Base-by-base conservation (phyloP, 2,113 vertebrate genomes). In the Gadus chalcogrammus region DNA sequence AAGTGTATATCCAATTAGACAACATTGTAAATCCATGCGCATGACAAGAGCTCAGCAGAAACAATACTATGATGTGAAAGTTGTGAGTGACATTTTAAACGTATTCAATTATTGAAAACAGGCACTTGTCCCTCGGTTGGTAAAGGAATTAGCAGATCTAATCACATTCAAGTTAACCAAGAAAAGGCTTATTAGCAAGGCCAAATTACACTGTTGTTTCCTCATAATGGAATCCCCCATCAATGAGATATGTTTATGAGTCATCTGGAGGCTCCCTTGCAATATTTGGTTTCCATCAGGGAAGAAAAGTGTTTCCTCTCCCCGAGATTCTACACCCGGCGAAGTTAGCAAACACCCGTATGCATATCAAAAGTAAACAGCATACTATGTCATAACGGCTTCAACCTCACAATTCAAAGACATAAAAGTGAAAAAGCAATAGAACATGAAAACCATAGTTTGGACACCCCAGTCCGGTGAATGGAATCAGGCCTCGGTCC, bases 211-310 rank as follows among this genome's bases (percentile, higher is more conserved):
- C 70, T 79, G 61, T 27, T 62, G 20, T 62, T 62, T 42, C 35
- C 16, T 81, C 16, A 73, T 55, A 61, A 76, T 64, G 65, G 75
- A 67, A 67, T 70, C 24, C 65, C 53, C 53, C 71, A 59, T 76
- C 69, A 65, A 63, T 74, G 68, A 73, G 48, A 64, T 80, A 82
- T 66, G 64, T 5, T 52, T 20, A 15, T 53, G 15, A 15, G 53
- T 74, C 52, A 61, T 62, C 72, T 79, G 42, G 52, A 68, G 60
- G 79, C 65, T 65, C 64, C 68, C 69, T 71, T 67, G 74, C 61
- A 74, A 38, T 5, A 79, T 87, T 87, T 88, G 83, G 83, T 88
- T 83, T 88, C 53, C 65, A 13, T n/a, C 55, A 17, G 7, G 5
- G 55, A 17, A 58, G 15, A 16, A 17, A 58, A 5, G 55, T 17